Base-by-base conservation (phyloP, 2,797 vertebrate genomes). In the Amniataba percoides region DNA sequence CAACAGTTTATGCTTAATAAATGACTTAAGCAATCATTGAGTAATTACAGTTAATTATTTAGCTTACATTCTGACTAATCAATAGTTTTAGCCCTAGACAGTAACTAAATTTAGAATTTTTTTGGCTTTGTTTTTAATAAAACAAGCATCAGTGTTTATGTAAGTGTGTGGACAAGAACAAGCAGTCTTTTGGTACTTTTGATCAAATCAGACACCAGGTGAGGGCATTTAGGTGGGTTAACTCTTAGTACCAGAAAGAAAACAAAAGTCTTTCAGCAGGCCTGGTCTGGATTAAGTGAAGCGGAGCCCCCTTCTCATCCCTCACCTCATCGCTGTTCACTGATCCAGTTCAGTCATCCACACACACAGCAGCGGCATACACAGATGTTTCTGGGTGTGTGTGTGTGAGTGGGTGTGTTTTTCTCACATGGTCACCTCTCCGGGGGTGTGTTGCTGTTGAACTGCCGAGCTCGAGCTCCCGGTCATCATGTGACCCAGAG, bases 341-440 rank as follows among this genome's bases (percentile, higher is more conserved):
- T 67, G 83, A 40, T 81, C 56, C 77, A 75, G 67, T 71, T 82
- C 72, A 64, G 42, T 58, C 31, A 18, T 31, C 68, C 18, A 45
- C 16, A 62, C 58, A 23, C 49, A 63, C 55, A 73, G 71, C 48
- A 66, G 46, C 55, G 45, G 59, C 69, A 74, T 31, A 9, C 55
- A 66, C 91, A 91, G 85, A 87, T 91, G 92, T 89, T 91, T 76
- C 45, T 67, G 86, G 72, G 89, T 86, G 88, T 85, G 84, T 66
- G 8, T 75, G 87, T 83, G 81, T 69, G 48, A 53, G 70, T 36
- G 36, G n/a, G 72, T 60, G 57, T 48, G 59, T 11, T 53, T 60
- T 75, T 60, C 72, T 80, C 67, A 76, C 53, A 65, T 53, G 69
- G 59, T 75, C 60, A 21, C 48, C 58, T 64, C 79, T 77, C 10